phyloP scores from a whole-genome alignment of 92 coral and sea anemone genomes.

The Desmophyllum pertusum region DNA sequence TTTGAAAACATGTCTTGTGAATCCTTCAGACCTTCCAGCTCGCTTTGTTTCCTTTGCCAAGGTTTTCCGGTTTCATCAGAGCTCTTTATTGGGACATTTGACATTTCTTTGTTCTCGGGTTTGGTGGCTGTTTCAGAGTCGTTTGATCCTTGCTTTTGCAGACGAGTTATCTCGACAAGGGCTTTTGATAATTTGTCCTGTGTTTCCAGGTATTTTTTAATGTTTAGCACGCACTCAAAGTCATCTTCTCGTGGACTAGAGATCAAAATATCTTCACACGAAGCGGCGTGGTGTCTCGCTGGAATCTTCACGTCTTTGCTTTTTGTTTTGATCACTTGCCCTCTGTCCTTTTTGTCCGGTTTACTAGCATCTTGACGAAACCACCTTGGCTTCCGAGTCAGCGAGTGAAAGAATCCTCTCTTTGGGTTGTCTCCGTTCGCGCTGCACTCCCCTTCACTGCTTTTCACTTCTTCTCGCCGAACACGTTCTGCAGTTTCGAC shows the following conservation, averaged over 20 bases:
- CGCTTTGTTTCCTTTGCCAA: neutral
- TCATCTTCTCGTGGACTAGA: conserved; percentile 37
- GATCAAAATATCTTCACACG: conserved; percentile 13
- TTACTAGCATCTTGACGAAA: conserved; percentile 16
- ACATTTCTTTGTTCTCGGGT: neutral
- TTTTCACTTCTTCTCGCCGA: neutral
- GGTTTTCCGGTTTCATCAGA: neutral
- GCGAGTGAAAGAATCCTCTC: conserved; percentile 18
- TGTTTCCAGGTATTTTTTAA: conserved; percentile 27
- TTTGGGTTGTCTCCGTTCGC: conserved; percentile 12
- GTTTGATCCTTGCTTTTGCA: conserved; percentile 16
- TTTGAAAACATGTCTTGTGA: neutral
- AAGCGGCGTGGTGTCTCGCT: conserved; percentile 10
- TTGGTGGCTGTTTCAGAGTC: neutral
- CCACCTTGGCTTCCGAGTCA: conserved; percentile 14
- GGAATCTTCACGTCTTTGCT: conserved; percentile 17
- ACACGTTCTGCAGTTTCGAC: neutral
- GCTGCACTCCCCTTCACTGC: neutral
- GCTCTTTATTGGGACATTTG: neutral
- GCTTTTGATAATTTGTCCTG: conserved; percentile 22
- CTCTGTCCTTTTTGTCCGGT: conserved; percentile 14
- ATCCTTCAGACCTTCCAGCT: no score
- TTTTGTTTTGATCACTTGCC: neutral
- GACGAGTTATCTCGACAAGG: conserved; percentile 16
- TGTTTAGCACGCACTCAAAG: conserved; percentile 25